Evolutionary conservation across 2,888 invertebrate genomes (phyloP).

Genomic region (Lysandra coridon): DNA sequence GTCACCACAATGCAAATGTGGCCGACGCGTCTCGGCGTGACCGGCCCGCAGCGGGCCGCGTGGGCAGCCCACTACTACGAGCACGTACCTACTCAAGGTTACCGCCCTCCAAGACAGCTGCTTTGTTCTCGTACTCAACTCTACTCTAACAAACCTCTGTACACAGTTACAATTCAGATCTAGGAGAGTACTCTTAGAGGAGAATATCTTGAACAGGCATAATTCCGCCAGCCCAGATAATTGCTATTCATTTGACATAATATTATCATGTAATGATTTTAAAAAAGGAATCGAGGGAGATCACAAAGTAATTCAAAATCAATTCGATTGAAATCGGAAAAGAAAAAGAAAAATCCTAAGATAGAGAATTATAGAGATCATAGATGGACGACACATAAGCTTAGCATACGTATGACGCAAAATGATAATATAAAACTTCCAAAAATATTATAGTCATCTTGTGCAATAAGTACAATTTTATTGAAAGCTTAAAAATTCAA

Average conservation of each 20-base stretch:
- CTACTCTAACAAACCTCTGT: too few species aligned
- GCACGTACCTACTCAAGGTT: conserved; percentile 36
- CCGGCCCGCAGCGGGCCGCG: conserved; percentile 44
- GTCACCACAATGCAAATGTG: conserved; percentile 52
- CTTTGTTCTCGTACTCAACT: conserved; percentile 23
- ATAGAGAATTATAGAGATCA: too few species aligned
- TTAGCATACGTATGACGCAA: too few species aligned
- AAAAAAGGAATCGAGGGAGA: too few species aligned
- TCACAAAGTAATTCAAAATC: too few species aligned
- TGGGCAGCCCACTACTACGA: conserved; percentile 41
- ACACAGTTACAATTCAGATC: neutral
- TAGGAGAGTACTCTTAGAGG: neutral
- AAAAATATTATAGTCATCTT: too few species aligned
- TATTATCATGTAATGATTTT: neutral
- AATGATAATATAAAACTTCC: too few species aligned
- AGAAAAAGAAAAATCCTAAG: too few species aligned
- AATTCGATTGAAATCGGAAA: too few species aligned
- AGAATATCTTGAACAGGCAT: neutral
- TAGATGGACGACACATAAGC: too few species aligned
- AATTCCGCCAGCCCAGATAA: neutral
- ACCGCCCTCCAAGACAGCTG: conserved; percentile 28
- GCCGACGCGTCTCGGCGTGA: conserved; percentile 42
- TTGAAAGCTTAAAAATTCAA: neutral
- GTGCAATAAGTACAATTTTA: too few species aligned
- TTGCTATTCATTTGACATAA: neutral